Percentiles rank a stretch among this genome's conserved stretches.
Evolutionary conservation across 2,888 invertebrate species (phyloP).

Genomic region (Priocnemis perturbator): DNA sequence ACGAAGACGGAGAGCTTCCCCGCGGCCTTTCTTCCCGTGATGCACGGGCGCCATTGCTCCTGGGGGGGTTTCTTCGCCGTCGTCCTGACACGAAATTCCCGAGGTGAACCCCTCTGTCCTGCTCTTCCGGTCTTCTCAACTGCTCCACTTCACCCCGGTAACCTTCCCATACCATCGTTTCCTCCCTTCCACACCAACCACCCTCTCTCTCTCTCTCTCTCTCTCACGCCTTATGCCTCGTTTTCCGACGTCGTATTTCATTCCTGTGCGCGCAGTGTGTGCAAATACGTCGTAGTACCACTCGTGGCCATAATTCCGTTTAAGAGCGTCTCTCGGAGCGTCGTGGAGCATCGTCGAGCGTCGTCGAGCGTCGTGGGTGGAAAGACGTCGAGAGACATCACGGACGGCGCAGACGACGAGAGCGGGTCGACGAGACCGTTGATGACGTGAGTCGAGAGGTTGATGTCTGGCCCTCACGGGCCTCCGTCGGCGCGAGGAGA

Average conservation of each 20-base stretch:
- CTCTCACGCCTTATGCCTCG: slow-evolving; percentile 20
- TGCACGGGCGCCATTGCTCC: slow-evolving; percentile 52
- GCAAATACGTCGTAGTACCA: slow-evolving; percentile 31
- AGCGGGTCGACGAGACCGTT: slow-evolving; percentile 4
- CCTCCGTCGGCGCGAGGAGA: slow-evolving; percentile 3
- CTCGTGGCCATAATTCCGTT: slow-evolving; percentile 47
- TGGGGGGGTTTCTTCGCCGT: slow-evolving; percentile 32
- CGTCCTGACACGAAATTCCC: slow-evolving; percentile 49
- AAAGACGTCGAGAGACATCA: slow-evolving; percentile 22
- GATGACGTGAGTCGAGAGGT: slow-evolving; percentile 3
- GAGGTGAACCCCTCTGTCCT: slow-evolving; percentile 35
- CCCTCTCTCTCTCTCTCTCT: slow-evolving; percentile 7
- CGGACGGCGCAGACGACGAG: background rate
- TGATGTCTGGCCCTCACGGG: slow-evolving; percentile 8
- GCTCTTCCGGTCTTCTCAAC: slow-evolving; percentile 2
- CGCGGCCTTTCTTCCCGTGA: slow-evolving; percentile 46
- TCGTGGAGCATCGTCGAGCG: slow-evolving; percentile 22
- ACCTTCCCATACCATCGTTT: too few relatives aligned
- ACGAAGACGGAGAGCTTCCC: slow-evolving; percentile 49
- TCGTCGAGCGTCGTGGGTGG: slow-evolving; percentile 26
- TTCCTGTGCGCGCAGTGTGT: slow-evolving; percentile 28
- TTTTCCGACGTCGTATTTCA: slow-evolving; percentile 48
- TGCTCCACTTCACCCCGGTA: slow-evolving; percentile 2
- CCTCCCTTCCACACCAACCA: slow-evolving; percentile 28
- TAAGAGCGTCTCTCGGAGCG: slow-evolving; percentile 38